A percentile compares a stretch with the other conserved stretches of the same genome.
Conservation (phyloP, 2,113 vertebrate genomes). For the Vulpes lagopus region DNA sequence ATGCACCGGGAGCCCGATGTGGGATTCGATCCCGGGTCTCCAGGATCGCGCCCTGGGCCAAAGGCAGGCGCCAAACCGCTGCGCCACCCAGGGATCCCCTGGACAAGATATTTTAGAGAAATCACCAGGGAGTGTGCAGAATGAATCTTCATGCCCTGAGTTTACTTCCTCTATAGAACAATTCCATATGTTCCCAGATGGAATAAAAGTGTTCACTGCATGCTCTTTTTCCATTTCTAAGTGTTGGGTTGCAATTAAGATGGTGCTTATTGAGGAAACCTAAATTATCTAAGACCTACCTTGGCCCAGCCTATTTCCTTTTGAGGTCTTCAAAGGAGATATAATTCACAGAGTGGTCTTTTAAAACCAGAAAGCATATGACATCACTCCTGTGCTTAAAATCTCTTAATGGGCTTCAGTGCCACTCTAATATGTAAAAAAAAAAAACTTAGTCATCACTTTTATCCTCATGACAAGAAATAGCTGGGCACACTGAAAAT, state of each 20-base stretch:
- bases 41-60: too few species aligned
- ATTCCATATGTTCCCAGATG: neutral
- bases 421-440: neutral
- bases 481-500: neutral
- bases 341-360: neutral
- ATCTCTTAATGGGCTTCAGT: neutral
- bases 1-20: too few species aligned
- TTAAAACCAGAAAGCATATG: neutral
- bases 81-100: too few species aligned
- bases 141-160: neutral
- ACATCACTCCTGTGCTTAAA: neutral
- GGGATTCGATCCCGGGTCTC: too few species aligned
- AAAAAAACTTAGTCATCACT: neutral
- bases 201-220: neutral
- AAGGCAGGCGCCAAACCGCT: too few species aligned
- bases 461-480: neutral
- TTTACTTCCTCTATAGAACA: neutral
- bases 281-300: neutral
- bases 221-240: constrained; percentile 10
- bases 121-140: neutral
- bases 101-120: constrained; percentile 10
- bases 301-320: neutral
- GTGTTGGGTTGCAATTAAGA: neutral
- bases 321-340: neutral
- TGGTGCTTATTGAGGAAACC: neutral